Evolutionary conservation across 2,797 vertebrate species (phyloP).

Genomic region (Gobionotothen gibberifrons): DNA sequence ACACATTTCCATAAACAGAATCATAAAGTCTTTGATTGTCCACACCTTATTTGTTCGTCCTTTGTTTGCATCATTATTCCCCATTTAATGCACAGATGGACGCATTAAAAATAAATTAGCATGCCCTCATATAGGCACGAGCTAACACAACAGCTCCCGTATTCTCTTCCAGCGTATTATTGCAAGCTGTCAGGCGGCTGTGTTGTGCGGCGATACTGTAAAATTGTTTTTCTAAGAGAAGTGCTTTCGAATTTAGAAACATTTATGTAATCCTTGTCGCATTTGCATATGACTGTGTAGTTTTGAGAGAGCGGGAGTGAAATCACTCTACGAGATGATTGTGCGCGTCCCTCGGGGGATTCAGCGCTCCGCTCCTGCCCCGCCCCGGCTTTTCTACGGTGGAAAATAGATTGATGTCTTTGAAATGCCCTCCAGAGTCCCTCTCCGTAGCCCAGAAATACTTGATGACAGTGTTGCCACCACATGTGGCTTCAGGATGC

Average conservation of each 20-base stretch:
- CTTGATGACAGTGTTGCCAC: constrained; percentile 24
- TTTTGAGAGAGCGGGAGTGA: constrained; percentile 35
- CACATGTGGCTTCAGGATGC: constrained; percentile 15
- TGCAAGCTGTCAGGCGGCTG: constrained; percentile 47
- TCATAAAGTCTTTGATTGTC: constrained; percentile 35
- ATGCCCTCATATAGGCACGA: constrained; percentile 42
- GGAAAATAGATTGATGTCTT: constrained; percentile 71
- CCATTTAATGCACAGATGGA: constrained; percentile 65
- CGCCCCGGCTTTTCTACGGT: constrained; percentile 4
- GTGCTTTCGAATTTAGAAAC: constrained; percentile 50
- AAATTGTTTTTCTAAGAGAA: constrained; percentile 64
- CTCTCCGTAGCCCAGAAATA: constrained; percentile 22
- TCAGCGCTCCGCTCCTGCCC: constrained; percentile 40
- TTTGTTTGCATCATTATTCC: constrained; percentile 58
- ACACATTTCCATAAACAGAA: constrained; percentile 53
- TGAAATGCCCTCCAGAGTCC: constrained; percentile 66
- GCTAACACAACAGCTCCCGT: constrained; percentile 50
- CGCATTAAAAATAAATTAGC: constrained; percentile 71
- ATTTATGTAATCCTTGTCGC: constrained; percentile 68
- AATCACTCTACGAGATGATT: constrained; percentile 60
- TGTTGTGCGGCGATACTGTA: constrained; percentile 50
- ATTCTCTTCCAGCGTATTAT: constrained; percentile 58
- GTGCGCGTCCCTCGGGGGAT: constrained; percentile 44
- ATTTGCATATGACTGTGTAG: constrained; percentile 68
- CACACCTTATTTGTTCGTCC: constrained; percentile 51